These are phyloP conservation scores for Oasisia sp. DNA, from an alignment of 2,888 invertebrate genomes.

Conservation along the genomic window DNA sequence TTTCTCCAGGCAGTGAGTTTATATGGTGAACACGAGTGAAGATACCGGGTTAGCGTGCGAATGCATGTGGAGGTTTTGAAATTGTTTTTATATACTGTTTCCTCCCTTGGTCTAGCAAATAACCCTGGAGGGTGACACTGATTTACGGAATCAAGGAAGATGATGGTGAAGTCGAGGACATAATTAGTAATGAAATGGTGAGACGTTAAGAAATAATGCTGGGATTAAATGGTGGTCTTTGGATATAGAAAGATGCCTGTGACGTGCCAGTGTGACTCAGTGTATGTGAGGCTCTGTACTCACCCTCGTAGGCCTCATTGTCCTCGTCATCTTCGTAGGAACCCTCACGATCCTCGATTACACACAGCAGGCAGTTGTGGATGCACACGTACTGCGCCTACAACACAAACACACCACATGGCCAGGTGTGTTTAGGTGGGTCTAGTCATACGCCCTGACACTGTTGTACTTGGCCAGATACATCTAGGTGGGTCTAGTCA, in stretches of 20 bases:
- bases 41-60: too few species aligned
- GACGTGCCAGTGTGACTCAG: not conserved
- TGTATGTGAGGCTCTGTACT: not conserved
- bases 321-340: not conserved
- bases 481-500: not conserved
- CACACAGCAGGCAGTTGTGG: constrained; percentile 94
- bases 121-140: too few species aligned
- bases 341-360: constrained; percentile 74
- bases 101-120: too few species aligned
- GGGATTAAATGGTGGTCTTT: not conserved
- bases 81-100: not conserved
- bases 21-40: too few species aligned
- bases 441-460: not conserved
- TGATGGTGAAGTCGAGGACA: too few species aligned
- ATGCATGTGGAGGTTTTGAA: too few species aligned
- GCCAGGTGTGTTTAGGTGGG: too few species aligned
- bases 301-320: constrained; percentile 6
- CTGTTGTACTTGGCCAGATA: too few species aligned
- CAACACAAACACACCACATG: not conserved
- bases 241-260: not conserved
- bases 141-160: too few species aligned
- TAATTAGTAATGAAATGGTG: too few species aligned
- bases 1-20: too few species aligned
- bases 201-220: not conserved
- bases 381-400: constrained; percentile 99